Conservation (phyloP, 2,797 vertebrate genomes). For the Austrolebias charrua region DNA sequence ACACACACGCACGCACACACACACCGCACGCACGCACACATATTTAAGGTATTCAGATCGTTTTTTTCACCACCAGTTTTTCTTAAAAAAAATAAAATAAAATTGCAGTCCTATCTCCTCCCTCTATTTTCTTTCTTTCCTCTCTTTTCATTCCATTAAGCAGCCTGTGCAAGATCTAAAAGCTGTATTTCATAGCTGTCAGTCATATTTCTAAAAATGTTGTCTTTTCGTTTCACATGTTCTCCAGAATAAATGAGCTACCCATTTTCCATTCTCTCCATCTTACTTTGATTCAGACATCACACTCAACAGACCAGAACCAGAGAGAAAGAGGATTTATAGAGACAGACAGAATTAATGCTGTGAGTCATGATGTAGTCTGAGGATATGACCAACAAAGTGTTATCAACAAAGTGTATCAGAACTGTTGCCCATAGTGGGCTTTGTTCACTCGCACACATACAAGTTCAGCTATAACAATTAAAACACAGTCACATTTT, state of each 20-base stretch:
- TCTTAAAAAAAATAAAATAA: too few relatives aligned
- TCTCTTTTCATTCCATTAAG: slow-evolving; percentile 37
- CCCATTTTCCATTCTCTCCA: slow-evolving; percentile 42
- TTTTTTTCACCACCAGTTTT: neutral
- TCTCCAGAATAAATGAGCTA: slow-evolving; percentile 53
- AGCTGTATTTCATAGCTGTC: slow-evolving; percentile 59
- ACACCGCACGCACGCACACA: slow-evolving; percentile 13
- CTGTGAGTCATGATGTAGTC: slow-evolving; percentile 39
- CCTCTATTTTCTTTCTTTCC: slow-evolving; percentile 21
- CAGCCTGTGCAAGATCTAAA: slow-evolving; percentile 41
- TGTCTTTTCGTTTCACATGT: slow-evolving; percentile 55
- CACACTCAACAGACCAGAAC: slow-evolving; percentile 44
- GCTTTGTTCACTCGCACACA: neutral
- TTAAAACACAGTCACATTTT: slow-evolving; percentile 6
- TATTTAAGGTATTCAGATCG: slow-evolving; percentile 15
- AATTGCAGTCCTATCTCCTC: slow-evolving; percentile 19
- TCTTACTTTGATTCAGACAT: slow-evolving; percentile 48
- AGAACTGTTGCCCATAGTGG: slow-evolving; percentile 15
- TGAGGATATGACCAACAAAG: slow-evolving; percentile 38
- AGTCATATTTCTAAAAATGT: slow-evolving; percentile 62
- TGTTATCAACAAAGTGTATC: slow-evolving; percentile 14
- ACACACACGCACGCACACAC: slow-evolving; percentile 11
- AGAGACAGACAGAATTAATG: slow-evolving; percentile 40
- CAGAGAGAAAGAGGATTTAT: slow-evolving; percentile 12
- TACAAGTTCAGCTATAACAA: neutral